Evolutionary conservation across 2,888 invertebrate genomes (phyloP).

Genomic region (Brenthis ino): DNA sequence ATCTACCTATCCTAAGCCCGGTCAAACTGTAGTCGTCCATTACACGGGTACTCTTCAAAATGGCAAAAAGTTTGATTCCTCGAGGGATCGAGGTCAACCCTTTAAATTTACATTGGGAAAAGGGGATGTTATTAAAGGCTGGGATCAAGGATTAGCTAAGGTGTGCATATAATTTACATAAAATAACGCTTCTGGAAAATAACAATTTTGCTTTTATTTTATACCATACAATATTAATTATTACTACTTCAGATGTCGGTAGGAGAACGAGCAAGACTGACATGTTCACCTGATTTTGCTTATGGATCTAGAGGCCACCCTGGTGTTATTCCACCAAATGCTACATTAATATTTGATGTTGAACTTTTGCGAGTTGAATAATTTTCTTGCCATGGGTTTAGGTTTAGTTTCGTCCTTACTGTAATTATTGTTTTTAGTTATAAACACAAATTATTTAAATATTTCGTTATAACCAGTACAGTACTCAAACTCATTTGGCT

Average conservation of each 20-base stretch:
- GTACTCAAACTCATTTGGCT: neutral
- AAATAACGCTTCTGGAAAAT: neutral
- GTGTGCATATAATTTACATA: slow-evolving; percentile 61
- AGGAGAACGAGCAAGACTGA: slow-evolving; percentile 95
- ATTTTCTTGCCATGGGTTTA: slow-evolving; percentile 34
- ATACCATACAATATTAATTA: neutral
- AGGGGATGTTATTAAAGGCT: slow-evolving; percentile 98
- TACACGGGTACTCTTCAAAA: slow-evolving; percentile 95
- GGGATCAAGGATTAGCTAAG: slow-evolving; percentile 97
- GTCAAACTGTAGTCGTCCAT: slow-evolving; percentile 97
- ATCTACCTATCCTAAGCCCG: slow-evolving; percentile 94
- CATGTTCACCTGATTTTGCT: slow-evolving; percentile 97
- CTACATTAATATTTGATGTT: slow-evolving; percentile 97
- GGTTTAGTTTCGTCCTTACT: neutral
- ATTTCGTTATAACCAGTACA: slow-evolving; percentile 10
- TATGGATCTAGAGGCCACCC: slow-evolving; percentile 96
- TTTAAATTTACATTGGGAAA: slow-evolving; percentile 97
- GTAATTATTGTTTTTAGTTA: slow-evolving; percentile 9
- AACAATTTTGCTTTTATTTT: neutral
- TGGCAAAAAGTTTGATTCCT: slow-evolving; percentile 97
- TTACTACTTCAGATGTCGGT: slow-evolving; percentile 89
- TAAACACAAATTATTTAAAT: neutral
- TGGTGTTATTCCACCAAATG: slow-evolving; percentile 96
- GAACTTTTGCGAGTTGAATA: slow-evolving; percentile 95
- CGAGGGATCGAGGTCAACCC: slow-evolving; percentile 95